Evolutionary conservation across 2,797 vertebrate genomes (phyloP).

Genomic region (Acanthornis magna): DNA sequence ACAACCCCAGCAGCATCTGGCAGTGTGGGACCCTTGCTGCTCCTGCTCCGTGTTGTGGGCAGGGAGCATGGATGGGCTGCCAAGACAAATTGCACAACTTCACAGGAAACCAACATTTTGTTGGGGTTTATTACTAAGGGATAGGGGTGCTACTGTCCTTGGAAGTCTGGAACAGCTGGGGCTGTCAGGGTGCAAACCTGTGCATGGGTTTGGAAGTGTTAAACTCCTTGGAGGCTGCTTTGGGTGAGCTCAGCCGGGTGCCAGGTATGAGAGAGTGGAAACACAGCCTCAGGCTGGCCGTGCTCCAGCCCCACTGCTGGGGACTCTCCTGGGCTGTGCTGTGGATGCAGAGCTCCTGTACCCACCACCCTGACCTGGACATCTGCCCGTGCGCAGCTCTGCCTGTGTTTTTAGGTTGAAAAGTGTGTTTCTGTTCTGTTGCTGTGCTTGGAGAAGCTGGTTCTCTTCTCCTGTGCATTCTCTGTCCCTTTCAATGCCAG

Average conservation of each 20-base stretch:
- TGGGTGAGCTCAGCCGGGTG: neutral
- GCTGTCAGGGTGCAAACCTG: neutral
- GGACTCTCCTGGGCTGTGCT: neutral
- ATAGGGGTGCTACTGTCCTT: too few species aligned
- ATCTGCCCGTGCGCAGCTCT: accelerated
- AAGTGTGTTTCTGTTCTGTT: neutral
- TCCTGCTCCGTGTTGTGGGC: accelerated
- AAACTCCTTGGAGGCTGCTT: neutral
- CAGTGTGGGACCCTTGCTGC: neutral
- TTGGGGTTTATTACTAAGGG: neutral
- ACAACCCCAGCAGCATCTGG: neutral
- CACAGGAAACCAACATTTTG: accelerated
- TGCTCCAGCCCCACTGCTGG: neutral
- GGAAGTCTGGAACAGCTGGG: accelerated
- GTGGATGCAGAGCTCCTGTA: neutral
- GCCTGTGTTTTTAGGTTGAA: accelerated
- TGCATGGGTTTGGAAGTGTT: neutral
- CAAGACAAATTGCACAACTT: neutral
- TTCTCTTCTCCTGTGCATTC: accelerated
- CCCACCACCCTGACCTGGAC: accelerated
- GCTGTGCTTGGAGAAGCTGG: too few species aligned
- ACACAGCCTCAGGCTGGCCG: neutral
- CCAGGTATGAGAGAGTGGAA: neutral
- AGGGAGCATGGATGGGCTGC: neutral
- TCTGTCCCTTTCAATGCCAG: too few species aligned